A percentile compares a stretch with the other conserved stretches of the same genome.
These are phyloP conservation scores for Moxostoma hubbsi DNA, from an alignment of 2,797 vertebrate species.

Conservation along the genomic window DNA sequence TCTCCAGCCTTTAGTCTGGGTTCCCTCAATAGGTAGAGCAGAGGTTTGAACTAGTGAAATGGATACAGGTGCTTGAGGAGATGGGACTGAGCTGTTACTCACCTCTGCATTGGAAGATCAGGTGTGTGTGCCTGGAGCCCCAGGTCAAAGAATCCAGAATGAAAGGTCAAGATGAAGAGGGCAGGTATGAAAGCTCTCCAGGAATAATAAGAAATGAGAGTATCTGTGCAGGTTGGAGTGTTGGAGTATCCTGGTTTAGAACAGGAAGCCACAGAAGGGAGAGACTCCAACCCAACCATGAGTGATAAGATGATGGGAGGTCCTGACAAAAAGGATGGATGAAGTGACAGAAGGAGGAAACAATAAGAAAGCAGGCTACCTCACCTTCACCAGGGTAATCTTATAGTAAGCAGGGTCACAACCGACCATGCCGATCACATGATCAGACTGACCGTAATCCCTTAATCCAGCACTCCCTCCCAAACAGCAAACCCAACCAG, in stretches of 20 bases:
- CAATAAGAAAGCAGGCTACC: constrained; percentile 55
- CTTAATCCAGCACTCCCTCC: constrained; percentile 70
- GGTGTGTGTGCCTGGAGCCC: constrained; percentile 5
- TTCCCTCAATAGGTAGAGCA: background rate
- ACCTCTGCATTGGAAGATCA: constrained; percentile 49
- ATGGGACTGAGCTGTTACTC: constrained; percentile 17
- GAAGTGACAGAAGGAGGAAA: constrained; percentile 52
- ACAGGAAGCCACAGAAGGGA: background rate
- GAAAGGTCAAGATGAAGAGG: constrained; percentile 28
- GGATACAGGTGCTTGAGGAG: too few relatives aligned
- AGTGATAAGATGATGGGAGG: constrained; percentile 45
- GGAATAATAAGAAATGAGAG: background rate
- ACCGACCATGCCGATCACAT: constrained; percentile 73
- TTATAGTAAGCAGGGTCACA: constrained; percentile 77
- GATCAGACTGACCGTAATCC: constrained; percentile 75
- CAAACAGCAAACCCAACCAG: constrained; percentile 23
- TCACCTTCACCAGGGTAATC: constrained; percentile 76
- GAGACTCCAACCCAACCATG: constrained; percentile 17
- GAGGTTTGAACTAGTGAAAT: background rate
- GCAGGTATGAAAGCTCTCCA: background rate
- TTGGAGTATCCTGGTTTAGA: background rate
- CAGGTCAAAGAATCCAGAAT: constrained; percentile 25
- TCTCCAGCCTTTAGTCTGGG: background rate
- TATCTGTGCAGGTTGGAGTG: background rate
- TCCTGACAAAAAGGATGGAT: constrained; percentile 48